Evolutionary conservation across 37 sponge, comb jelly and placozoan genomes (phyloP), one percentile per base, ranked within the genome.

Genomic region (Spongilla lacustris): DNA sequence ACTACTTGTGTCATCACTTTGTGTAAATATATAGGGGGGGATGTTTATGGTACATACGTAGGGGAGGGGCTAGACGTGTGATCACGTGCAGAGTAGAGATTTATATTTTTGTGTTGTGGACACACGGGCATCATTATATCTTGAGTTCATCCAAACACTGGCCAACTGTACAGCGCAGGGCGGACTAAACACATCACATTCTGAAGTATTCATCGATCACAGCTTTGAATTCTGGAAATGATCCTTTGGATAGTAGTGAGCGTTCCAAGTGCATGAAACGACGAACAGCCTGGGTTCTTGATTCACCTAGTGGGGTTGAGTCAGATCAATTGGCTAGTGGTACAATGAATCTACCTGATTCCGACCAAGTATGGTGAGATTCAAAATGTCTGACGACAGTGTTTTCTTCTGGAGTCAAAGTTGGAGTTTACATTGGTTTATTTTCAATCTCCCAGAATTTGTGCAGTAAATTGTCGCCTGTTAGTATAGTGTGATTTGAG

Each of bases 361-460:
- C 58, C 2, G 25, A 46, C 70, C 77, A 74, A 48, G 58, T 24
- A 34, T 89, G 84, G 67, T 76, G 48, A 6, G 32, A 17, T 33
- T 77, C 50, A 67, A 89, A 77, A 66, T 89, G 84, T 23, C 70
- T 27, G 26, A 78, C 33, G 33, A 30, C 73, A 32, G 67, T 25
- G 9, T 73, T 34, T 67, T 87, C 88, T 74, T 87, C 82, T n/a
- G 32, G 28, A 49, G 88, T 48, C 10, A 79, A 34, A 22, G 67
- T 70, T 30, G 35, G 21, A 30, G 69, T 71, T 29, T 34, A 28
- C 25, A 71, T 30, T 31, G 58, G 25, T 23, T 41, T 50, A 49
- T 88, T 83, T 74, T 87, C 87, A 26, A 87, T 66, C 48, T 87
- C 87, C 87, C 87, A 87, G 34, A 87, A 87, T 19, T 69, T 67